These are phyloP conservation scores for Tachysurus fulvidraco DNA, from an alignment of 2,113 vertebrate species.

Conservation along the genomic window DNA sequence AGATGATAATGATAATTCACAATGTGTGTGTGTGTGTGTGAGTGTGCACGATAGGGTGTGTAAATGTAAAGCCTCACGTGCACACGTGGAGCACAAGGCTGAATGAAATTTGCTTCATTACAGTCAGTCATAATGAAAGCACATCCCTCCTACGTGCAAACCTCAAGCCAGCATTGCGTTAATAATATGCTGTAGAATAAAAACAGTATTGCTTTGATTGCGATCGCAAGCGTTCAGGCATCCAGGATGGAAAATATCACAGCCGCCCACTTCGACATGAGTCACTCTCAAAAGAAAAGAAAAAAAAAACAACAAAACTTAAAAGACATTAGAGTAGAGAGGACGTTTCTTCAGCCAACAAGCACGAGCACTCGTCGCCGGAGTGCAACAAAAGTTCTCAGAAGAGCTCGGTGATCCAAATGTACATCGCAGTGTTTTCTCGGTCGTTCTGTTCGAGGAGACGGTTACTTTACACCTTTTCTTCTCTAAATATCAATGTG, in stretches of 20 bases:
- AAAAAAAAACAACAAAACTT: not conserved
- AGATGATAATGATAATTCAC: not conserved
- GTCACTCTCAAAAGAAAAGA: not conserved
- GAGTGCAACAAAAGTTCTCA: not conserved
- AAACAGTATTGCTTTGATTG: constrained; percentile 14
- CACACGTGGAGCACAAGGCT: not conserved
- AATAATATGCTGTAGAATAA: constrained; percentile 7
- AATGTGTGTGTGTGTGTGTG: not conserved
- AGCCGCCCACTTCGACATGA: constrained; percentile 8
- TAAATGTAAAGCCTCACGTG: not conserved
- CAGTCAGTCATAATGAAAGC: not conserved
- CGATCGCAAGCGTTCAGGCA: not conserved
- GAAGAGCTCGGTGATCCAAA: not conserved
- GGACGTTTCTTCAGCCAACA: not conserved
- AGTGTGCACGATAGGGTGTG: not conserved
- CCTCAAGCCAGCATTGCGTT: not conserved
- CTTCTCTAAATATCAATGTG: not conserved
- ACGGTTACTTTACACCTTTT: not conserved
- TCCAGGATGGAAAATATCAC: constrained; percentile 29
- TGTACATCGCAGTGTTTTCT: not conserved
- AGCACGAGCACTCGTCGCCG: not conserved
- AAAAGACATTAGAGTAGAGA: not conserved
- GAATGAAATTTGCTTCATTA: not conserved
- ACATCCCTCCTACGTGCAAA: not conserved
- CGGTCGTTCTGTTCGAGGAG: not conserved